Conservation (phyloP, 2,113 vertebrate genomes). For the Pseudopipra pipra region DNA sequence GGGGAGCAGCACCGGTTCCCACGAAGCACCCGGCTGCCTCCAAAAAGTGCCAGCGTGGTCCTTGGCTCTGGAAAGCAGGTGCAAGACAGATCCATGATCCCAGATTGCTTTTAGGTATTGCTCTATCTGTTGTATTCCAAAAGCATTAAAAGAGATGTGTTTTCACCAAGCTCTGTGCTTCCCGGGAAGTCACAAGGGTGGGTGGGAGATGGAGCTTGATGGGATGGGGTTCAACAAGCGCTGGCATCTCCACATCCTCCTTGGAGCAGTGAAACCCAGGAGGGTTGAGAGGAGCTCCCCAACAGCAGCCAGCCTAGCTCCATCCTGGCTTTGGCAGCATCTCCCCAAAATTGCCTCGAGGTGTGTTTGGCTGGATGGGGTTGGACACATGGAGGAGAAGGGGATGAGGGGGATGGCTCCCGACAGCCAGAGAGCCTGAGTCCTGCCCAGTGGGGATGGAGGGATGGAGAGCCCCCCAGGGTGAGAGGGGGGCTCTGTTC, state of each 20-base stretch:
- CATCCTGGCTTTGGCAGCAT: background rate
- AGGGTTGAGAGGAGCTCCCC: rapidly evolving
- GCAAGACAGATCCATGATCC: background rate
- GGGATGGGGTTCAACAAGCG: background rate
- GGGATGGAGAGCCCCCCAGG: background rate
- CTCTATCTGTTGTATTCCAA: background rate
- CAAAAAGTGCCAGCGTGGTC: background rate
- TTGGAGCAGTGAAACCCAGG: background rate
- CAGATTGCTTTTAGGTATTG: background rate
- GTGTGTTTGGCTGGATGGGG: background rate
- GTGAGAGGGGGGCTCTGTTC: background rate
- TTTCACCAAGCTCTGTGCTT: background rate
- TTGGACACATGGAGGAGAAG: background rate
- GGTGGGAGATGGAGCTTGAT: background rate
- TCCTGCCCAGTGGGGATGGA: background rate
- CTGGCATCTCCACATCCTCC: background rate
- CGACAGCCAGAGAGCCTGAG: background rate
- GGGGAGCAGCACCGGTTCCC: background rate
- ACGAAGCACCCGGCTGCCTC: background rate
- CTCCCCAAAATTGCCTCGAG: background rate
- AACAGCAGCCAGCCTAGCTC: background rate
- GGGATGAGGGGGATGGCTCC: background rate
- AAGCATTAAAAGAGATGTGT: background rate
- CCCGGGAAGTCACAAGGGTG: background rate
- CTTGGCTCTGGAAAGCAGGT: background rate